Conservation (phyloP, 1,140 invertebrate species). For the Condylostylus longicornis region DNA sequence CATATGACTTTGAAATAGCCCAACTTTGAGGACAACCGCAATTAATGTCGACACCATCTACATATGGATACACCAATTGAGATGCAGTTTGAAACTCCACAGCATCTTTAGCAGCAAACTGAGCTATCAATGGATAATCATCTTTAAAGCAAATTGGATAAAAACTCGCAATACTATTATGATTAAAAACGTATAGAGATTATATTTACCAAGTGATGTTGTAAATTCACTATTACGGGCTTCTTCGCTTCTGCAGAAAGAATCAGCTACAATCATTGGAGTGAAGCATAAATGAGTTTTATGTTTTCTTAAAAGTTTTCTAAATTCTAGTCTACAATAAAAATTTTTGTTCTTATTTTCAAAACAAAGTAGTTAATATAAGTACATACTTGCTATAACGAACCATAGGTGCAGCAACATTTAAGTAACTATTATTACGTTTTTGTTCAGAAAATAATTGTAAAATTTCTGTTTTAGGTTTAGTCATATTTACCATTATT, state of each 20-base stretch:
- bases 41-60: constrained; percentile 86
- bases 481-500: too few species aligned
- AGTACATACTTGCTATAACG: constrained; percentile 75
- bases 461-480: too few species aligned
- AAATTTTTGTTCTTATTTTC: background rate
- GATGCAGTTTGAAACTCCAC: constrained; percentile 73
- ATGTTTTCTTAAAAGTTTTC: constrained; percentile 39
- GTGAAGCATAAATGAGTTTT: constrained; percentile 83
- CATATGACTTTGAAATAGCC: constrained; percentile 84
- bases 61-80: constrained; percentile 69
- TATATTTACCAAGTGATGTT: constrained; percentile 44
- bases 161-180: background rate
- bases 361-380: constrained; percentile 1
- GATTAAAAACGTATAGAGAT: constrained; percentile 1
- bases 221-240: constrained; percentile 80
- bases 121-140: constrained; percentile 77
- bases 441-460: too few species aligned
- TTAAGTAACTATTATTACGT: too few species aligned
- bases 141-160: constrained; percentile 27
- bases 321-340: constrained; percentile 36
- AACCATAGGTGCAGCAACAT: constrained; percentile 90
- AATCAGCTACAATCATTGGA: constrained; percentile 92
- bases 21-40: constrained; percentile 94
- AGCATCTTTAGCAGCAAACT: constrained; percentile 82
- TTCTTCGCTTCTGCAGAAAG: constrained; percentile 75